These are phyloP conservation scores for Ceryle rudis DNA, from an alignment of 2,797 vertebrate species.

Conservation along the genomic window DNA sequence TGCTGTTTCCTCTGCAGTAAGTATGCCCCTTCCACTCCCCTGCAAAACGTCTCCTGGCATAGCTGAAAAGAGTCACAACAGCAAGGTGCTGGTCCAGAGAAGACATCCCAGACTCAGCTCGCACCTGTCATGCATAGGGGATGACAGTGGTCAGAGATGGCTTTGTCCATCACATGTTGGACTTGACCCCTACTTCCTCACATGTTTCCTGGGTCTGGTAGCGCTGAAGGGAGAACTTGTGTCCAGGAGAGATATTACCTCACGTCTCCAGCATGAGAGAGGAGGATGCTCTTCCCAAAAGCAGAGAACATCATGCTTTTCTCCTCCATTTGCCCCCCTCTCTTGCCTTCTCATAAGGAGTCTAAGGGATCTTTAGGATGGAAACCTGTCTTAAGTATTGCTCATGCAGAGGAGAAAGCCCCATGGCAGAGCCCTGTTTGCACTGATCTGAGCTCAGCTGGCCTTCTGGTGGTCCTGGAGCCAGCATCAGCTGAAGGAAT, in stretches of 20 bases:
- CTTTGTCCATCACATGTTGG: not conserved
- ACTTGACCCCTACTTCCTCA: not conserved
- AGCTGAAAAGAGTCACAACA: not conserved
- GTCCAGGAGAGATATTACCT: not conserved
- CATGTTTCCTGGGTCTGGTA: not conserved
- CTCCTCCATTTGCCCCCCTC: not conserved
- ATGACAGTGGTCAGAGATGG: not conserved
- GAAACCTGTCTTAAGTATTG: not conserved
- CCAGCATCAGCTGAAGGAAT: not conserved
- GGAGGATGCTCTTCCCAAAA: rapidly evolving
- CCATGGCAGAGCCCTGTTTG: not conserved
- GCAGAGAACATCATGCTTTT: not conserved
- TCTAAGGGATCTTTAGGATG: not conserved
- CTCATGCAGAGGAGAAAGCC: not conserved
- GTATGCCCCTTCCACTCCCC: constrained; percentile 51
- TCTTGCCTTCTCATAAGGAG: not conserved
- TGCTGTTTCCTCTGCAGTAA: constrained; percentile 96
- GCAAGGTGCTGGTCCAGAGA: not conserved
- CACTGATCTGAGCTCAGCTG: not conserved
- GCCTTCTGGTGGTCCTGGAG: not conserved
- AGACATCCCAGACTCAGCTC: not conserved
- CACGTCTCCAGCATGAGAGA: rapidly evolving
- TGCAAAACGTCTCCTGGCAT: not conserved
- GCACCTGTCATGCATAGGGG: rapidly evolving
- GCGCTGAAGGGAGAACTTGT: rapidly evolving